Conservation (phyloP, 2,888 invertebrate species). For the Chrysodeixis includens region DNA sequence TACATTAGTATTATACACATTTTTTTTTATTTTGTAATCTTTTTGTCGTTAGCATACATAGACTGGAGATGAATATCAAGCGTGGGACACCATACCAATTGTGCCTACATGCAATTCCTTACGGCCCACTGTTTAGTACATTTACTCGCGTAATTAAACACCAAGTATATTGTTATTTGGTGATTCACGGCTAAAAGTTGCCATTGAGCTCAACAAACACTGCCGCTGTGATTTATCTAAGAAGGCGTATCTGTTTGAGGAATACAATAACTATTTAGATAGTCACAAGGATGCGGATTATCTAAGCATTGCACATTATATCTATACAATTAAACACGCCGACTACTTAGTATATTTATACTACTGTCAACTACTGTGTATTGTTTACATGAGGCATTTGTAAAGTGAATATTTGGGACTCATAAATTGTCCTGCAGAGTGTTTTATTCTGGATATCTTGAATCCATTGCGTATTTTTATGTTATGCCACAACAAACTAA, state of each 20-base stretch:
- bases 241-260: constrained; percentile 47
- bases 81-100: constrained; percentile 55
- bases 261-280: constrained; percentile 50
- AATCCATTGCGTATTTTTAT: no score
- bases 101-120: constrained; percentile 52
- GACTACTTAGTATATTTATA: constrained; percentile 3
- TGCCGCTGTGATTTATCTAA: constrained; percentile 42
- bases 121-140: constrained; percentile 50
- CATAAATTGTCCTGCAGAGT: background rate
- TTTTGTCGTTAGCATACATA: constrained; percentile 20
- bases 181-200: constrained; percentile 54
- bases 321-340: constrained; percentile 15
- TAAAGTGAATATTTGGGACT: background rate
- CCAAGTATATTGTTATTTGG: constrained; percentile 49
- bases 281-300: constrained; percentile 44
- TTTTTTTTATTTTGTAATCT: constrained; percentile 23
- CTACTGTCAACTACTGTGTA: background rate
- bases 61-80: constrained; percentile 47
- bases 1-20: constrained; percentile 18
- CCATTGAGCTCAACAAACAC: constrained; percentile 56
- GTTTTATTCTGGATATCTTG: no score
- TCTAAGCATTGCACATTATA: constrained; percentile 22
- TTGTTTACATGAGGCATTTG: background rate
- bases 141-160: constrained; percentile 48
- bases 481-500: no score